phyloP scores from a whole-genome alignment of 2,113 vertebrate genomes.

The Lipophrys pholis region DNA sequence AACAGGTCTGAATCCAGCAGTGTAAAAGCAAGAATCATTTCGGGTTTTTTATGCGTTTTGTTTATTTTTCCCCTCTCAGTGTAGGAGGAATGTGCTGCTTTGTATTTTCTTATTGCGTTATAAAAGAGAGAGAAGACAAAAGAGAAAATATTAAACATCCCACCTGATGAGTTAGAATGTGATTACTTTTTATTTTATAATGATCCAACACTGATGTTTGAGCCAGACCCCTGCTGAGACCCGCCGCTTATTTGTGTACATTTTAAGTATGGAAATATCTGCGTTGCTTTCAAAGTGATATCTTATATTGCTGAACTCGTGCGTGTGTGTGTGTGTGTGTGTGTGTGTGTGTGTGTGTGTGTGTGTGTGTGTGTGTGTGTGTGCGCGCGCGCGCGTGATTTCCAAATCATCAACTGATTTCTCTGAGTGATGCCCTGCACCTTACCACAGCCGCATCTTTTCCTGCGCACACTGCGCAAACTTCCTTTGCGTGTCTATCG shows the following conservation, averaged over 20 bases:
- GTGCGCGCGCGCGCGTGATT: not conserved
- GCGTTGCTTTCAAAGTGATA: not conserved
- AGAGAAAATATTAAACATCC: not conserved
- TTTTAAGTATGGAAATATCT: conserved; percentile 11
- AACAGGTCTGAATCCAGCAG: not conserved
- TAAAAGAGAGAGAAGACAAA: not conserved
- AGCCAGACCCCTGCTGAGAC: conserved; percentile 34
- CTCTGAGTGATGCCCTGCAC: conserved; percentile 14
- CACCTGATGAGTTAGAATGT: conserved; percentile 1
- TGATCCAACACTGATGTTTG: too few relatives aligned
- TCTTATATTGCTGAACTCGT: conserved; percentile 1
- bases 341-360: too few relatives aligned
- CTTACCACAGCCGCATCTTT: conserved; percentile 46
- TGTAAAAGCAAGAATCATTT: conserved; percentile 3
- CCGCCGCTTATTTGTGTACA: not conserved
- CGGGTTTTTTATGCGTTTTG: not conserved
- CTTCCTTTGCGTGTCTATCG: conserved; percentile 59
- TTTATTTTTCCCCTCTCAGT: conserved; percentile 17
- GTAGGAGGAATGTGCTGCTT: conserved; percentile 32
- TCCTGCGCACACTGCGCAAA: conserved; percentile 46
- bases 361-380: not conserved
- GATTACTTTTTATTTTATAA: too few relatives aligned
- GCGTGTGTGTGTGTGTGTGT: too few relatives aligned
- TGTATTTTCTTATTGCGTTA: not conserved
- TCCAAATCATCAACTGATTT: too few relatives aligned